Percentiles rank a stretch among this genome's conserved stretches.
phyloP scores from a whole-genome alignment of 37 sponge, comb jelly and placozoan genomes.

The Beroe ovata region DNA sequence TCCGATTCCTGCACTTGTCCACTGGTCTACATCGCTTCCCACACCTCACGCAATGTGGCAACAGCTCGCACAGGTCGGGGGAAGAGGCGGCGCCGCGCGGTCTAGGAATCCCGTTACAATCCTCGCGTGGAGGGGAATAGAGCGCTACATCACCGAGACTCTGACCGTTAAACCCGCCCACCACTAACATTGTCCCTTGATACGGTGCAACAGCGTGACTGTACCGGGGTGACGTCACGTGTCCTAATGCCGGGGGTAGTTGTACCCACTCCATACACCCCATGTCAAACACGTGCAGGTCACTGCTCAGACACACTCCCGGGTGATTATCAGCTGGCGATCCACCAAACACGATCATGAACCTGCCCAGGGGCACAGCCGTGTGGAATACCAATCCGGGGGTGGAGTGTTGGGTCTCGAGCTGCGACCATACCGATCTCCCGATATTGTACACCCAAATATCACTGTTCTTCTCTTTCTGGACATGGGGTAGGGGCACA shows the following conservation, averaged over 20 bases:
- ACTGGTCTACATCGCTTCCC: slow-evolving; percentile 7
- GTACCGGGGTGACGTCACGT: too few species aligned
- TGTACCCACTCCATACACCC: slow-evolving; percentile 47
- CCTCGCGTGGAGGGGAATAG: slow-evolving; percentile 17
- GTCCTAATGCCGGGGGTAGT: not conserved
- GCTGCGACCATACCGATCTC: not conserved
- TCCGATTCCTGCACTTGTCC: not conserved
- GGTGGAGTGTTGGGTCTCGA: not conserved
- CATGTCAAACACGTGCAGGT: slow-evolving; percentile 5
- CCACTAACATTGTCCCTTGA: not conserved
- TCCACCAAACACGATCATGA: slow-evolving; percentile 19
- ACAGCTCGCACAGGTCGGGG: not conserved
- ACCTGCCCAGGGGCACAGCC: not conserved
- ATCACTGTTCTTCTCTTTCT: slow-evolving; percentile 7
- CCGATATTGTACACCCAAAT: not conserved
- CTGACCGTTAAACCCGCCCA: slow-evolving; percentile 41
- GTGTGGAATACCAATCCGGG: slow-evolving; percentile 13
- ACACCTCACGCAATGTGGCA: not conserved
- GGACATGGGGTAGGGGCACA: slow-evolving; percentile 2
- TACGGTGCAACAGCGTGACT: slow-evolving; percentile 3
- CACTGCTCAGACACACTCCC: not conserved
- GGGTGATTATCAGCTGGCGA: not conserved
- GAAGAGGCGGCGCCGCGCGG: too few species aligned
- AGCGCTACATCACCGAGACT: slow-evolving; percentile 1
- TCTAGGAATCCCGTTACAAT: not conserved